A percentile compares a stretch with the other conserved stretches of the same genome.
Evolutionary conservation across 2,888 invertebrate genomes (phyloP).

Genomic region (Xestobium rufovillosum): DNA sequence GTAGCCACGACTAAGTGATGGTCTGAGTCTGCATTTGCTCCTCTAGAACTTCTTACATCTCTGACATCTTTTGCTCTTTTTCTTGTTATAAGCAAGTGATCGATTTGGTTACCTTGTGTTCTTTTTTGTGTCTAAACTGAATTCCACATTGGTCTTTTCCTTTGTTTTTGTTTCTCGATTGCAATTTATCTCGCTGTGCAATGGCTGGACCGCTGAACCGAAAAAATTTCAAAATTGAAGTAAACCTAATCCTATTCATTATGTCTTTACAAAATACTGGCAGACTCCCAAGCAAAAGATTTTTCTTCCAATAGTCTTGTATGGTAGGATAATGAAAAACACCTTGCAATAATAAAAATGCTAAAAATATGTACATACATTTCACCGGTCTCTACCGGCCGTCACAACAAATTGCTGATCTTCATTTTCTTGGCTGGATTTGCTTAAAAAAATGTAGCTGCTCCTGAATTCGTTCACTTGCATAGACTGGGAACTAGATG

Average conservation of each 20-base stretch:
- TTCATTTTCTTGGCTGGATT: slow-evolving; percentile 4
- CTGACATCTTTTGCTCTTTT: too few relatives aligned
- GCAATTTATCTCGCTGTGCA: neutral
- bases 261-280: slow-evolving; percentile 2
- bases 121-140: too few relatives aligned
- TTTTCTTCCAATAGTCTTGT: slow-evolving; percentile 4
- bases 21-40: too few relatives aligned
- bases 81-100: too few relatives aligned
- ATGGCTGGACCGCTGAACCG: neutral
- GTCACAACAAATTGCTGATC: neutral
- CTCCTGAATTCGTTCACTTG: neutral
- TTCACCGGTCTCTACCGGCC: neutral
- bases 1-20: too few relatives aligned
- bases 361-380: slow-evolving; percentile 5
- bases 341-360: slow-evolving; percentile 5
- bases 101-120: too few relatives aligned
- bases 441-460: neutral
- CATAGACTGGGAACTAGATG: neutral
- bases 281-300: neutral
- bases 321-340: neutral
- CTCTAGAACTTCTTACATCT: too few relatives aligned
- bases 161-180: too few relatives aligned
- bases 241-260: slow-evolving; percentile 5
- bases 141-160: too few relatives aligned
- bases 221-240: slow-evolving; percentile 3